A percentile compares a stretch with the other conserved stretches of the same genome.
Conservation (phyloP, 2,113 vertebrate genomes). For the Panthera uncia region DNA sequence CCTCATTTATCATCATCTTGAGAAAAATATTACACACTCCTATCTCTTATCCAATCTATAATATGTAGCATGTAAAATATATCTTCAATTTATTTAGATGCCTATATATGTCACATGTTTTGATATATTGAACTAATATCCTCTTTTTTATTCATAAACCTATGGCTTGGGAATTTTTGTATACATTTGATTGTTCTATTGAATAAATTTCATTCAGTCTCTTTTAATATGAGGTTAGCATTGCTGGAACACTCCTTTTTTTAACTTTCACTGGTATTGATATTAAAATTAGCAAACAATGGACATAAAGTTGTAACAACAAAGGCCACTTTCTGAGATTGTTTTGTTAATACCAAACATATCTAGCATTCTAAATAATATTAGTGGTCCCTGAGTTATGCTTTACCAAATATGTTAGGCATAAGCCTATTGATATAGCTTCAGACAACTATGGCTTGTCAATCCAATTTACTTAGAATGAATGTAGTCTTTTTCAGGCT, state of each 20-base stretch:
- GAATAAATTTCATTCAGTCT: neutral
- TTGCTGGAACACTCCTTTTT: neutral
- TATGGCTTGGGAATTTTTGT: neutral
- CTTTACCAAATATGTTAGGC: neutral
- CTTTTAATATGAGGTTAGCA: neutral
- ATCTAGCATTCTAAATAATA: neutral
- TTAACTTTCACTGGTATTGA: neutral
- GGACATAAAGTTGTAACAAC: neutral
- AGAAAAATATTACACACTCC: neutral
- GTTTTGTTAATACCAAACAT: neutral
- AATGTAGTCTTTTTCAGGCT: neutral
- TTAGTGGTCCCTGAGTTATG: neutral
- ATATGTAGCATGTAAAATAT: conserved; percentile 36
- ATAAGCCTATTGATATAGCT: neutral
- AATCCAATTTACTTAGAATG: neutral
- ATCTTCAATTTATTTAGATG: conserved; percentile 55
- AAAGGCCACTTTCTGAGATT: neutral
- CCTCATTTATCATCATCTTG: conserved; percentile 34
- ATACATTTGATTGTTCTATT: conserved; percentile 21
- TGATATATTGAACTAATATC: conserved; percentile 46
- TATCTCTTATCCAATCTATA: neutral
- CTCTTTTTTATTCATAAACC: neutral
- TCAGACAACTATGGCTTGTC: neutral
- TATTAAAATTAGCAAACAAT: neutral
- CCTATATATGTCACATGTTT: conserved; percentile 23